Percentiles rank a stretch among this genome's conserved stretches.
Conservation (phyloP, 2,113 vertebrate genomes). For the cattle (Bos taurus) region ARS-UCD2.0 NC_037328.1:131832001-131832500, state of each 20-base stretch:
- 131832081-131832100: neutral
- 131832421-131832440: constrained; percentile 1
- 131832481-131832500: neutral
- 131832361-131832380: neutral
- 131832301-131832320: neutral
- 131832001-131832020: neutral
- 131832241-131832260: neutral
- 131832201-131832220: neutral
- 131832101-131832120: neutral
- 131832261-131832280: constrained; percentile 12
- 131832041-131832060: neutral
- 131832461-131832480: neutral
- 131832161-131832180: neutral
- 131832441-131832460: neutral
- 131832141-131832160: neutral
- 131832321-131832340: neutral
- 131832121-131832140: neutral
- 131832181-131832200: neutral
- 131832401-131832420: neutral
- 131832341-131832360: neutral
- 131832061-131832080: neutral
- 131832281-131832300: neutral
- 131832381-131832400: neutral
- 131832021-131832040: neutral
- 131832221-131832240: neutral